phyloP scores from a whole-genome alignment of 2,888 invertebrate species.

The Hermodice carunculata region DNA sequence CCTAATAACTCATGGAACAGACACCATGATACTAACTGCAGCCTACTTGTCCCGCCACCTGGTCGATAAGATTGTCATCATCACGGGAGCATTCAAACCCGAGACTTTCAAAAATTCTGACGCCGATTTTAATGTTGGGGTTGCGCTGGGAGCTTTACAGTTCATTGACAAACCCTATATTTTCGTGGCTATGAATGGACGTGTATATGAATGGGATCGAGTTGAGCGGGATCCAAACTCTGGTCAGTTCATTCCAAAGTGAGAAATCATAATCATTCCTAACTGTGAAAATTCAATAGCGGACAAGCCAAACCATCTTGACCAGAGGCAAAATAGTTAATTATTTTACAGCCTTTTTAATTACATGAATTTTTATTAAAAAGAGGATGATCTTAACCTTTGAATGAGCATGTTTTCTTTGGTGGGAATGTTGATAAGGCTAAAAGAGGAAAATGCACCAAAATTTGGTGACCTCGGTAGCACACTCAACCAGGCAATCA shows the following conservation, averaged over 20 bases:
- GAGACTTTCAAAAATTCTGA: conserved; percentile 51
- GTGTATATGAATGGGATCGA: conserved; percentile 27
- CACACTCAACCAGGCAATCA: too few species aligned
- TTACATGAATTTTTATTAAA: too few species aligned
- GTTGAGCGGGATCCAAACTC: conserved; percentile 22
- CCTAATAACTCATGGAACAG: conserved; percentile 55
- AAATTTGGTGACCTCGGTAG: too few species aligned
- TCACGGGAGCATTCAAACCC: conserved; percentile 50
- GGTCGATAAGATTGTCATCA: conserved; percentile 34
- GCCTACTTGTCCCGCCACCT: conserved; percentile 28
- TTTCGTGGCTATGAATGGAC: conserved; percentile 47
- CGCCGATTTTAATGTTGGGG: conserved; percentile 54
- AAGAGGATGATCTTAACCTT: too few species aligned
- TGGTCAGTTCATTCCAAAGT: conserved; percentile 24
- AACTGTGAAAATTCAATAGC: too few species aligned
- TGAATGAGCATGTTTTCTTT: too few species aligned
- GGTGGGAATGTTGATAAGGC: too few species aligned
- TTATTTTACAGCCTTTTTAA: too few species aligned
- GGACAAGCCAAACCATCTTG: too few species aligned
- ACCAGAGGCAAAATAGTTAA: too few species aligned
- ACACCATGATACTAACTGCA: conserved; percentile 52
- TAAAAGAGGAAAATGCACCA: too few species aligned
- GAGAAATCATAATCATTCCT: too few species aligned
- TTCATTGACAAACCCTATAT: conserved; percentile 36
- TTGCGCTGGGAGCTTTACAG: conserved; percentile 48